Conservation (phyloP, 2,888 invertebrate species). For the Bombylius major region DNA sequence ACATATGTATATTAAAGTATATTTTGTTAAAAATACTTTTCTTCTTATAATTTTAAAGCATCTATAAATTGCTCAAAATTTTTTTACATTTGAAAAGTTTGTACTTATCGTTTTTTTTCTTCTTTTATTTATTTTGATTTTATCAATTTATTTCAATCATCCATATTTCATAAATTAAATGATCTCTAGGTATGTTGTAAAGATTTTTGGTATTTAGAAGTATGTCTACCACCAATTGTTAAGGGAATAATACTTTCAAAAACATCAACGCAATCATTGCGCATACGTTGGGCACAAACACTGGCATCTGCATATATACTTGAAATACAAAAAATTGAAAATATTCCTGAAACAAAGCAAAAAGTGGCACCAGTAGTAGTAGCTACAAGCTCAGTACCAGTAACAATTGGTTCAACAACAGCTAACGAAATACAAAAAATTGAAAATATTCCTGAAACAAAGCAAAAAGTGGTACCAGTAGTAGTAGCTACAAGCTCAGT, state of each 20-base stretch:
- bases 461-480: slow-evolving; percentile 44
- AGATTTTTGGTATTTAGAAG: slow-evolving; percentile 90
- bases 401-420: slow-evolving; percentile 21
- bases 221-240: slow-evolving; percentile 82
- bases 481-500: slow-evolving; percentile 15
- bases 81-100: no score
- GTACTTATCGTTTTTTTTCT: no score
- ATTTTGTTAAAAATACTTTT: no score
- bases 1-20: no score
- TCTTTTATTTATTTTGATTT: no score
- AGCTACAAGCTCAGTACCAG: slow-evolving; percentile 15
- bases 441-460: slow-evolving; percentile 42
- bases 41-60: no score
- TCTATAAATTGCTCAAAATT: no score
- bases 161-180: no score
- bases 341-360: slow-evolving; percentile 46
- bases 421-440: slow-evolving; percentile 47
- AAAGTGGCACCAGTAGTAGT: slow-evolving; percentile 39
- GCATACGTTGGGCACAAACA: slow-evolving; percentile 86
- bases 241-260: slow-evolving; percentile 86
- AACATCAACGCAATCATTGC: slow-evolving; percentile 85
- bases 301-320: slow-evolving; percentile 87
- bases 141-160: no score
- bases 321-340: slow-evolving; percentile 48
- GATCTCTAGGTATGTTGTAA: slow-evolving; percentile 70